Evolutionary conservation across 2,797 vertebrate genomes (phyloP), one percentile per base, ranked within the genome.

Genomic region (Gymnothorax reevesii): DNA sequence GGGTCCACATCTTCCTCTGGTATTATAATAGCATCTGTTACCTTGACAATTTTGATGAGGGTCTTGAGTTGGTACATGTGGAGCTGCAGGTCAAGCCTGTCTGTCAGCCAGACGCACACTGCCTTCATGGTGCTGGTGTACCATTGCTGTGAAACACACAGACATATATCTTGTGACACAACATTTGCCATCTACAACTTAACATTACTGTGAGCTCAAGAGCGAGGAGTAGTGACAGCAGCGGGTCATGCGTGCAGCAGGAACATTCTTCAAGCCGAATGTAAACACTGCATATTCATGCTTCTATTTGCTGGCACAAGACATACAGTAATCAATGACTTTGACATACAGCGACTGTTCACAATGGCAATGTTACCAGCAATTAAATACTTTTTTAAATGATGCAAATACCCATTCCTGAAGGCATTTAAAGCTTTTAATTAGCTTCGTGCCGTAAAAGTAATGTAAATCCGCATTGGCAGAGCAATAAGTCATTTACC

Each of bases 31-130:
- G 77, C 52, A 20, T 54, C 59, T 0, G 69, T 97, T 96, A 99
- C 98, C 98, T 99, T 99, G 84, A 99, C 97, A 83, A 99, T 98
- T 93, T 97, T 99, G 96, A 99, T 99, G 93, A 99, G 97, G 0
- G 97, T 99, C 94, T 99, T 99, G 93, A 99, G 96, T 92, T 99
- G 98, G 94, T 98, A 99, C 90, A 97, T 93, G 92, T 99, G 98
- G 87, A 99, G 98, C 93, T 99, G 98, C 90, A 99, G 95, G 87
- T 99, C 98, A 93, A 99, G 93, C 94, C 98, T 94, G 92, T 99
- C 98, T 20, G 97, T 95, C 95, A 99, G 87, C 98, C 98, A 99
- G 87, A 97, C 93, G 75, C 97, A 98, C 92, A 99, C 95, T 25
- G 95, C 94, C 96, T 97, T 98, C 95, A 97, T 98, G 92, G 95